Evolutionary conservation across 2,113 vertebrate species (phyloP).

Genomic region (Cromileptes altivelis): DNA sequence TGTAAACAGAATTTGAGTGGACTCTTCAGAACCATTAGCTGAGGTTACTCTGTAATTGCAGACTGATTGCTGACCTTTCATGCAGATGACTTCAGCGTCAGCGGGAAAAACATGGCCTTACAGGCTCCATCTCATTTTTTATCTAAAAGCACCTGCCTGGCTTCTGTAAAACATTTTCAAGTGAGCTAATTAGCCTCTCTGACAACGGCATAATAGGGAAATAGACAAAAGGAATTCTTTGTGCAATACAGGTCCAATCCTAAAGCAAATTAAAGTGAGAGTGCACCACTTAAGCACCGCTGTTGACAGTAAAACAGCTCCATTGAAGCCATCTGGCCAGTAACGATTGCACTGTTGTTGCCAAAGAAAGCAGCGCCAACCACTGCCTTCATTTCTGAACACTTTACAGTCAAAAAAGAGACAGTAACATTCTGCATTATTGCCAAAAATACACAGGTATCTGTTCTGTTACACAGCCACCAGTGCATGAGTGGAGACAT

Average conservation of each 20-base stretch:
- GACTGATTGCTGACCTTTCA: conserved; percentile 70
- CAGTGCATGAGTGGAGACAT: not conserved
- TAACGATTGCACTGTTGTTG: conserved; percentile 44
- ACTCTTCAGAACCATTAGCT: conserved; percentile 81
- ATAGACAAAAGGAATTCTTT: conserved; percentile 61
- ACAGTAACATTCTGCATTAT: conserved; percentile 4
- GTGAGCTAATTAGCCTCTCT: conserved; percentile 72
- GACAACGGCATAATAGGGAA: conserved; percentile 54
- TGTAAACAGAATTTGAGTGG: conserved; percentile 59
- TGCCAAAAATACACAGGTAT: conserved; percentile 26
- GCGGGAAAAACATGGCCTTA: conserved; percentile 49
- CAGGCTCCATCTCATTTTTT: conserved; percentile 38
- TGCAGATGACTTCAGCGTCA: conserved; percentile 49
- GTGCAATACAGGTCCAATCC: conserved; percentile 49
- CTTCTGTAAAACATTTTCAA: conserved; percentile 65
- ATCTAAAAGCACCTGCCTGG: conserved; percentile 62
- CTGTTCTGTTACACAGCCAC: conserved; percentile 2
- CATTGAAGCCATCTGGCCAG: conserved; percentile 57
- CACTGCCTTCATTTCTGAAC: conserved; percentile 25
- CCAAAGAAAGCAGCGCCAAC: conserved; percentile 57
- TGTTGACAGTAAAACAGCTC: conserved; percentile 52
- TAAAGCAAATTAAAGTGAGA: conserved; percentile 55
- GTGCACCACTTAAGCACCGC: conserved; percentile 43
- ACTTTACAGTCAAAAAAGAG: conserved; percentile 1
- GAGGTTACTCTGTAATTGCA: conserved; percentile 69